Evolutionary conservation across 1,140 invertebrate genomes (phyloP).

Genomic region (Acromyrmex heyeri): DNA sequence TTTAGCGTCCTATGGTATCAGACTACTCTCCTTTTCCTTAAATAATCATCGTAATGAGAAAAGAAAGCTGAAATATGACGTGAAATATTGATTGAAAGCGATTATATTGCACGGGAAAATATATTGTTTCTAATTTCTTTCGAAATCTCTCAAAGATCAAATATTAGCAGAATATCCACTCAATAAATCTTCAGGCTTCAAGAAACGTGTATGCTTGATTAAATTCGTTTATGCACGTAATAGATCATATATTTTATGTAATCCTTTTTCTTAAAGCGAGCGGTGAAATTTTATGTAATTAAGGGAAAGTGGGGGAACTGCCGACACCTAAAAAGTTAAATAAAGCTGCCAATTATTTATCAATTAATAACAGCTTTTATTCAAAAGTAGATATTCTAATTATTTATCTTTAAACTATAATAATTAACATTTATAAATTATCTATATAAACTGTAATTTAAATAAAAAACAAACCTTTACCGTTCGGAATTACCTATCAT

Average conservation of each 20-base stretch:
- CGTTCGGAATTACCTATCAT: too few relatives aligned
- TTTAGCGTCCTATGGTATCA: not conserved
- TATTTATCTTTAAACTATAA: too few relatives aligned
- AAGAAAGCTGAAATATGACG: not conserved
- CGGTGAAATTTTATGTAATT: not conserved
- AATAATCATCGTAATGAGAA: not conserved
- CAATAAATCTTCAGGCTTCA: not conserved
- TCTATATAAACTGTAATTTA: too few relatives aligned
- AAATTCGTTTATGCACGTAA: not conserved
- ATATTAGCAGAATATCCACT: not conserved
- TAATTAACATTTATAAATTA: too few relatives aligned
- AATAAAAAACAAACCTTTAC: too few relatives aligned
- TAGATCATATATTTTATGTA: not conserved
- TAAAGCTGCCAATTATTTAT: too few relatives aligned
- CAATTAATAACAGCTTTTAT: too few relatives aligned
- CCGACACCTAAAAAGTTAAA: too few relatives aligned
- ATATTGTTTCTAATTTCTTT: not conserved
- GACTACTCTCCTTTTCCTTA: not conserved
- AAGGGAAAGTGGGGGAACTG: too few relatives aligned
- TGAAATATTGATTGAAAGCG: not conserved
- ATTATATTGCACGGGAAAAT: not conserved
- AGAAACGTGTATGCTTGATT: not conserved
- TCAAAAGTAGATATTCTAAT: too few relatives aligned
- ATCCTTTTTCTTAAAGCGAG: not conserved
- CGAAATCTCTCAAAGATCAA: slow-evolving; percentile 1